These are phyloP conservation scores for Xenops minutus DNA, from an alignment of 2,797 vertebrate species.

Conservation along the genomic window DNA sequence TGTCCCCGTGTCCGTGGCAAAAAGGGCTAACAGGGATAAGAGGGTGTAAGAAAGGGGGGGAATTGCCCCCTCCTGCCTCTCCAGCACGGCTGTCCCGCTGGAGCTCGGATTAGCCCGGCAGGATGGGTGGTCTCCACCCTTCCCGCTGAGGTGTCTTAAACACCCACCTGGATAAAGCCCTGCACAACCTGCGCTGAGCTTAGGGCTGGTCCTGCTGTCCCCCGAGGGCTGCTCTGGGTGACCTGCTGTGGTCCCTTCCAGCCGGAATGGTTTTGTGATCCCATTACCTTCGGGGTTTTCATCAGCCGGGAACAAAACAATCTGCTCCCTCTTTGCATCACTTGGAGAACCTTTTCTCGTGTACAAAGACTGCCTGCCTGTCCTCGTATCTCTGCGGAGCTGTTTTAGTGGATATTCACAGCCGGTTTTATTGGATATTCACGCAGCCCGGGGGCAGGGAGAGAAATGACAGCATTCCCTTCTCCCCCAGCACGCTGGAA, in stretches of 20 bases:
- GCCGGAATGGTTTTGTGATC: not conserved
- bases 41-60: rapidly evolving
- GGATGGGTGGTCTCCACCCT: not conserved
- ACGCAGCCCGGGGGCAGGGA: not conserved
- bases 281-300: not conserved
- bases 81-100: rapidly evolving
- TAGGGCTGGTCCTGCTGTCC: not conserved
- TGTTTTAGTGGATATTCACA: not conserved
- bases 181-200: not conserved
- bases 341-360: not conserved
- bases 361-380: not conserved
- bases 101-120: not conserved
- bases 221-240: not conserved
- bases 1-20: not conserved
- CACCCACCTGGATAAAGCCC: not conserved
- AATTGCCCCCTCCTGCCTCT: rapidly evolving
- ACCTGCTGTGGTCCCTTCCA: not conserved
- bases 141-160: rapidly evolving
- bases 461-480: not conserved
- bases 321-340: rapidly evolving
- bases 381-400: not conserved
- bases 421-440: not conserved
- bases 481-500: not conserved
- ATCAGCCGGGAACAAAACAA: not conserved
- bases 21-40: not conserved